Evolutionary conservation across 2,113 vertebrate genomes (phyloP).

Genomic region (Myrmecophaga tridactyla): DNA sequence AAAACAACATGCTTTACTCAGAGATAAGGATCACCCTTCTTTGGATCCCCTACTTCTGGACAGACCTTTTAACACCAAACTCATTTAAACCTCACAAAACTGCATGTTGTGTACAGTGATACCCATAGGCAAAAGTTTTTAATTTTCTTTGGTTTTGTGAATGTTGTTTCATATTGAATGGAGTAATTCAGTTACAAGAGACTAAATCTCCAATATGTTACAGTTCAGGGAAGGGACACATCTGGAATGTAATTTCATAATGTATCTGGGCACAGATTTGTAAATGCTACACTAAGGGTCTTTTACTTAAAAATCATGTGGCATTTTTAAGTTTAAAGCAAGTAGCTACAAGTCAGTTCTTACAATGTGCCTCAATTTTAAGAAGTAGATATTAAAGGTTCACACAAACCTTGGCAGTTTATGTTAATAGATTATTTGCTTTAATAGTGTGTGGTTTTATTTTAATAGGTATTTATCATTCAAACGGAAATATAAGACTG

Average conservation of each 20-base stretch:
- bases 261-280: background rate
- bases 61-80: background rate
- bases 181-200: background rate
- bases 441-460: background rate
- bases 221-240: background rate
- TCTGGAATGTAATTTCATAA: background rate
- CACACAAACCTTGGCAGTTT: background rate
- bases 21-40: background rate
- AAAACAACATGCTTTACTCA: background rate
- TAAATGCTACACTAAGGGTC: background rate
- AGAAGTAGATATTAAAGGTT: too few relatives aligned
- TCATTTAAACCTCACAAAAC: background rate
- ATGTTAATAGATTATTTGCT: background rate
- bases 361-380: background rate
- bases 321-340: background rate
- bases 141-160: slow-evolving; percentile 18
- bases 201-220: background rate
- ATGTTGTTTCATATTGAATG: background rate
- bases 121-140: background rate
- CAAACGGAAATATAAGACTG: background rate
- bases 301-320: background rate
- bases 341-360: background rate
- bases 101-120: rapidly evolving
- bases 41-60: background rate
- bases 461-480: background rate